A percentile compares a stretch with the other conserved stretches of the same genome.
phyloP scores from a whole-genome alignment of 92 coral and sea anemone species.

The Pocillopora grandis region DNA sequence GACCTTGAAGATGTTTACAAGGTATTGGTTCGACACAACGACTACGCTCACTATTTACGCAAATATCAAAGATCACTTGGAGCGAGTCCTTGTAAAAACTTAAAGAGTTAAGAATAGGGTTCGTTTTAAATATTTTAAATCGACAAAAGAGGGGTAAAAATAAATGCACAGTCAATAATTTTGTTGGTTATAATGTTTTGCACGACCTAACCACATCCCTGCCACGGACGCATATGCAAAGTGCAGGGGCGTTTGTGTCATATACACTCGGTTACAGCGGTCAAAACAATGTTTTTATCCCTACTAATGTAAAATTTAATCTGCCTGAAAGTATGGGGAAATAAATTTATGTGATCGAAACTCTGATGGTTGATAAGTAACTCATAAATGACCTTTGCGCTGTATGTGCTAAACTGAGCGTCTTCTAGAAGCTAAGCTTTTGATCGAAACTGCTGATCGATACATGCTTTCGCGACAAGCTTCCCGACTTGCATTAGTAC shows the following conservation, averaged over 20 bases:
- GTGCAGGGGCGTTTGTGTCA: background rate
- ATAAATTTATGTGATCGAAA: background rate
- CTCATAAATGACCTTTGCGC: conserved; percentile 6
- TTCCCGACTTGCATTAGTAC: background rate
- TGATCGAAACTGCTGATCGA: background rate
- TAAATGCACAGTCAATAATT: conserved; percentile 3
- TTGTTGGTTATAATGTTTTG: background rate
- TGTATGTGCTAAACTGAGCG: background rate
- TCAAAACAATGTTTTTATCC: background rate
- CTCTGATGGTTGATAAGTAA: background rate
- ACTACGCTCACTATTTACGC: background rate
- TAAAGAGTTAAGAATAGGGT: no score
- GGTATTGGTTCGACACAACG: background rate
- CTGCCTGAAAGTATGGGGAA: background rate
- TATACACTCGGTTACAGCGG: conserved; percentile 1
- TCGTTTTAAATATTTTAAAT: no score
- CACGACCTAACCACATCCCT: background rate
- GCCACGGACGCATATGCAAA: background rate
- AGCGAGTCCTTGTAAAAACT: background rate
- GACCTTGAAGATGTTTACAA: background rate
- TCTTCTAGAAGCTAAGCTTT: background rate
- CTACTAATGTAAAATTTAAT: background rate
- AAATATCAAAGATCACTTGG: background rate
- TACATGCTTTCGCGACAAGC: background rate
- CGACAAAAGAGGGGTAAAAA: background rate